Percentiles rank a stretch among this genome's conserved stretches.
Evolutionary conservation across 2,888 invertebrate species (phyloP).

Genomic region (Eudasyphora cyanicolor): DNA sequence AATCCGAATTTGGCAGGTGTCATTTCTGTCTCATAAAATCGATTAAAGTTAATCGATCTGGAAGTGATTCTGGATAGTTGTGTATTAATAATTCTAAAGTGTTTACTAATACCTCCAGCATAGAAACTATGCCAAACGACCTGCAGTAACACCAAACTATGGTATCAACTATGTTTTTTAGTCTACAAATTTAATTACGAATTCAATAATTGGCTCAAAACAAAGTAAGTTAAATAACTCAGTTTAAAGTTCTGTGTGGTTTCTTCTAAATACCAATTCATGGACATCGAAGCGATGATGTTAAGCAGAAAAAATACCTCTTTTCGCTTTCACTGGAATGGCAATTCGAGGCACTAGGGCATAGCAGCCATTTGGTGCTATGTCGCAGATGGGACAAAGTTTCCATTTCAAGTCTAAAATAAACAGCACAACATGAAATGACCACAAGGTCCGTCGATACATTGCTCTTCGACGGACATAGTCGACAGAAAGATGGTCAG

Average conservation of each 20-base stretch:
- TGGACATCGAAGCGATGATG: not conserved
- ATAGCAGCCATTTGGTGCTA: not conserved
- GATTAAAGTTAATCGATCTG: too few relatives aligned
- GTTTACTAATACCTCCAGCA: too few relatives aligned
- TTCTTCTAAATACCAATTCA: not conserved
- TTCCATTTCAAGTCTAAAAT: slow-evolving; percentile 10
- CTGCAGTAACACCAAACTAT: too few relatives aligned
- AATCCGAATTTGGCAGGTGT: too few relatives aligned
- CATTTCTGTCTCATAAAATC: too few relatives aligned
- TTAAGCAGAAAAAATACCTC: not conserved
- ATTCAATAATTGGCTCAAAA: not conserved
- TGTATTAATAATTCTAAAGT: too few relatives aligned
- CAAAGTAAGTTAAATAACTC: not conserved
- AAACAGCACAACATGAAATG: slow-evolving; percentile 4
- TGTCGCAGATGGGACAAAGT: slow-evolving; percentile 1
- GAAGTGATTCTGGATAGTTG: too few relatives aligned
- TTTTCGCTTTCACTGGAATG: not conserved
- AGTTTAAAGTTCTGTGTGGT: not conserved
- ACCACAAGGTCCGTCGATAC: not conserved
- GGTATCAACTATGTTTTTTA: too few relatives aligned
- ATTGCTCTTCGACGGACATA: not conserved
- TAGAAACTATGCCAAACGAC: too few relatives aligned
- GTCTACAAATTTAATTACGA: not conserved
- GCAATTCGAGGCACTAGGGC: not conserved
- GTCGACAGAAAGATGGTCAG: too few relatives aligned